phyloP scores from a whole-genome alignment of 2,888 invertebrate species.

The Agrenia bidenticulata region DNA sequence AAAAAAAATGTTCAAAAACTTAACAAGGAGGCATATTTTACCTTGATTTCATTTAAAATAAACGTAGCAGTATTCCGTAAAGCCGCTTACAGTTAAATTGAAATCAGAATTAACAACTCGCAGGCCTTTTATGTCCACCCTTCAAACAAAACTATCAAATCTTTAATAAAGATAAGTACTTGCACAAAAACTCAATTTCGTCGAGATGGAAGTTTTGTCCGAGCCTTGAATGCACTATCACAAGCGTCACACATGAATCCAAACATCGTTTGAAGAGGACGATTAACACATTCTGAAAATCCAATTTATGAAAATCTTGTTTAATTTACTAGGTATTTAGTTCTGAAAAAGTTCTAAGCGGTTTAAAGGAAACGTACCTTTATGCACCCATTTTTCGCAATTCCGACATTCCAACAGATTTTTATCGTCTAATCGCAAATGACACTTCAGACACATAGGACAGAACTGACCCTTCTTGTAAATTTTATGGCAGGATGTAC shows the following conservation, averaged over 20 bases:
- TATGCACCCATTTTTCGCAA: slow-evolving; percentile 61
- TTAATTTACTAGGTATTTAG: no score
- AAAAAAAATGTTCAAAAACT: no score
- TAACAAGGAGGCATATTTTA: no score
- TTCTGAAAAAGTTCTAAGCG: no score
- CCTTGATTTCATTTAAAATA: no score
- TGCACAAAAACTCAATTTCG: neutral
- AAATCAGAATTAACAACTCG: no score
- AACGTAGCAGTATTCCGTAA: no score
- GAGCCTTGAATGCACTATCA: slow-evolving; percentile 42
- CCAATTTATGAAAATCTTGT: no score
- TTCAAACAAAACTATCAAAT: no score
- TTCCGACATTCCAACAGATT: slow-evolving; percentile 60
- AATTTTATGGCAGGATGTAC: slow-evolving; percentile 68
- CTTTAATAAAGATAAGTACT: no score
- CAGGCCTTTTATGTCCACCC: no score
- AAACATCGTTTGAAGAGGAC: slow-evolving; percentile 47
- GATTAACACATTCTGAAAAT: slow-evolving; percentile 47
- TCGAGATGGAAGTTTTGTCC: slow-evolving; percentile 41
- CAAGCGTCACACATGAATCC: slow-evolving; percentile 53
- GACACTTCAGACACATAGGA: slow-evolving; percentile 70
- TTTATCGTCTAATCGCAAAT: slow-evolving; percentile 59
- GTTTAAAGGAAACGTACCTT: slow-evolving; percentile 59
- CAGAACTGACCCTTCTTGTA: slow-evolving; percentile 73
- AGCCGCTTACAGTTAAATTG: no score